These are phyloP conservation scores for Poeciliopsis retropinna DNA, from an alignment of 2,113 vertebrate genomes.

Conservation along the genomic window DNA sequence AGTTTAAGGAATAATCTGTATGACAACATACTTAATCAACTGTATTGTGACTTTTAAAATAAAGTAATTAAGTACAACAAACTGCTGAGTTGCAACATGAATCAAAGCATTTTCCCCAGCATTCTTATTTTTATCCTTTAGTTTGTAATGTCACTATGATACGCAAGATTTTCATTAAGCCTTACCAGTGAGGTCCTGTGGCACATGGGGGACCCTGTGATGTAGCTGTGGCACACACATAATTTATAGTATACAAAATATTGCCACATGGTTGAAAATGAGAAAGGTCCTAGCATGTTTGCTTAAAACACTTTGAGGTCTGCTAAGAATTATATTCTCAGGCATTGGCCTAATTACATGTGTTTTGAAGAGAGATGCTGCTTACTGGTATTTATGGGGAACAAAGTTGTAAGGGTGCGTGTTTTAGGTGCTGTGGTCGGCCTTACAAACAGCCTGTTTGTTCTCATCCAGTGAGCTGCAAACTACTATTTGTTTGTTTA, in stretches of 20 bases:
- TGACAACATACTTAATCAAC: conserved; percentile 55
- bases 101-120: background rate
- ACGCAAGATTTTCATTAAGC: background rate
- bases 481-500: background rate
- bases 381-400: conserved; percentile 53
- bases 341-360: conserved; percentile 36
- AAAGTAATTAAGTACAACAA: conserved; percentile 64
- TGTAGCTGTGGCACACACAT: conserved; percentile 8
- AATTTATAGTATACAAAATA: conserved; percentile 14
- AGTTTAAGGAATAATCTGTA: conserved; percentile 53
- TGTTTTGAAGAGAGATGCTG: conserved; percentile 44
- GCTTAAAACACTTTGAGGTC: conserved; percentile 52
- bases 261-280: conserved; percentile 41
- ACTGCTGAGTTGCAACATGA: background rate
- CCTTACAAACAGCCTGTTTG: conserved; percentile 24
- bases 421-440: conserved; percentile 12
- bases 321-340: conserved; percentile 48
- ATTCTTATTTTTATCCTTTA: conserved; percentile 7
- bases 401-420: conserved; percentile 22
- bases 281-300: conserved; percentile 39
- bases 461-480: background rate
- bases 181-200: conserved; percentile 5
- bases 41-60: conserved; percentile 71
- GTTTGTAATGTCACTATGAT: conserved; percentile 3
- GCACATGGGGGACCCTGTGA: background rate